phyloP scores from a whole-genome alignment of 1,140 invertebrate genomes.

The Conus betulinus region DNA sequence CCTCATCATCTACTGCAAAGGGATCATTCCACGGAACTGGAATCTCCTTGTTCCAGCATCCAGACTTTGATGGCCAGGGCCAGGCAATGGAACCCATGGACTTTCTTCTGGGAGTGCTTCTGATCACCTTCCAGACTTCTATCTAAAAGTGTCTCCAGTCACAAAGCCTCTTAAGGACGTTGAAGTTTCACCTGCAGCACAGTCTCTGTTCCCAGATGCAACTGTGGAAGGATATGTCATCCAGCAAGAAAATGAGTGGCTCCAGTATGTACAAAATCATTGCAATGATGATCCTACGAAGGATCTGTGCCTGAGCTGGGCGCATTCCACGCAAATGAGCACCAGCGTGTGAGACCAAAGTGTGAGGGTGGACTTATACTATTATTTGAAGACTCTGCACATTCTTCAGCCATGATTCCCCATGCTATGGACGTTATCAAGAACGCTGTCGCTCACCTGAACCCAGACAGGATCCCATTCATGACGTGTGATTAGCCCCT shows the following conservation, averaged over 20 bases:
- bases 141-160: background rate
- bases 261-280: constrained; percentile 2
- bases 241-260: background rate
- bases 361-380: too few species aligned
- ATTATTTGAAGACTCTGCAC: too few species aligned
- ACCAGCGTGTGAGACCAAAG: background rate
- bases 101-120: background rate
- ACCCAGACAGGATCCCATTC: too few species aligned
- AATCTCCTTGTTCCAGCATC: background rate
- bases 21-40: background rate
- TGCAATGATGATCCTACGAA: constrained; percentile 9
- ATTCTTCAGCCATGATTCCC: too few species aligned
- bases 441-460: too few species aligned
- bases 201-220: background rate
- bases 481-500: too few species aligned
- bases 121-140: constrained; percentile 1
- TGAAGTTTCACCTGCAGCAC: background rate
- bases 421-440: too few species aligned
- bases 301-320: constrained; percentile 5
- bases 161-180: background rate
- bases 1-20: constrained; percentile 18
- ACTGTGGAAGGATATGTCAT: background rate
- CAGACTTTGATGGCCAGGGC: constrained; percentile 9
- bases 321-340: background rate
- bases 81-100: constrained; percentile 5